Conservation (phyloP, 2,797 vertebrate species). For the Otolemur crassicaudatus region DNA sequence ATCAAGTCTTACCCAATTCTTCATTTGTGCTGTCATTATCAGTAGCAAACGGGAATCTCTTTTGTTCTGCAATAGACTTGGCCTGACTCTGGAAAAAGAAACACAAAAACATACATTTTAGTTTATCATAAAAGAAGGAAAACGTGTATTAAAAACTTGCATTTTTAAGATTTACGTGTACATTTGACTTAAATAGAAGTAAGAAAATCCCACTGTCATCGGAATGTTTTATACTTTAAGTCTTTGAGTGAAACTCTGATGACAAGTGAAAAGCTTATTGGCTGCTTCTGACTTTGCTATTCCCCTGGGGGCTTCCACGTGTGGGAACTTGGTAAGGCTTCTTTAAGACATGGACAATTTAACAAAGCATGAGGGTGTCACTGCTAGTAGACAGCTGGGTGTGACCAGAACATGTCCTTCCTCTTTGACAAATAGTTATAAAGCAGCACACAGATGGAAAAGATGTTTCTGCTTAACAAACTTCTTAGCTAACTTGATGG, state of each 20-base stretch:
- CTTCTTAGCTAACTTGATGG: background rate
- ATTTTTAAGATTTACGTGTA: background rate
- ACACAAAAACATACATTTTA: conserved; percentile 50
- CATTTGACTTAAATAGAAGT: background rate
- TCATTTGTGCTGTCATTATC: conserved; percentile 95
- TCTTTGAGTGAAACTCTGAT: background rate
- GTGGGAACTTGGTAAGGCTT: background rate
- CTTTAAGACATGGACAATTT: background rate
- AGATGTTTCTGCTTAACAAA: background rate
- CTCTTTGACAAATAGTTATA: background rate
- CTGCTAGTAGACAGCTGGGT: accelerated
- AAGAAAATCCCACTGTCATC: background rate
- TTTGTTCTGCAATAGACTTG: conserved; percentile 95
- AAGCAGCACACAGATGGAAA: background rate
- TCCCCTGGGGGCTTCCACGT: background rate
- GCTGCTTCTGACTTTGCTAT: background rate
- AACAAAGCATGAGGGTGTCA: background rate
- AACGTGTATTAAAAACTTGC: background rate
- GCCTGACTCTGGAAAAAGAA: conserved; percentile 93
- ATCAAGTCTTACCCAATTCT: conserved; percentile 92
- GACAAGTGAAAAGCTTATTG: background rate
- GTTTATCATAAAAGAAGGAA: conserved; percentile 56
- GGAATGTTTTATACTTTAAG: background rate
- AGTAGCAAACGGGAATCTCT: conserved; percentile 96
- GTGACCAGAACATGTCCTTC: background rate